A percentile compares a stretch with the other conserved stretches of the same genome.
Conservation (phyloP, 2,113 vertebrate species). For the Ondatra zibethicus region DNA sequence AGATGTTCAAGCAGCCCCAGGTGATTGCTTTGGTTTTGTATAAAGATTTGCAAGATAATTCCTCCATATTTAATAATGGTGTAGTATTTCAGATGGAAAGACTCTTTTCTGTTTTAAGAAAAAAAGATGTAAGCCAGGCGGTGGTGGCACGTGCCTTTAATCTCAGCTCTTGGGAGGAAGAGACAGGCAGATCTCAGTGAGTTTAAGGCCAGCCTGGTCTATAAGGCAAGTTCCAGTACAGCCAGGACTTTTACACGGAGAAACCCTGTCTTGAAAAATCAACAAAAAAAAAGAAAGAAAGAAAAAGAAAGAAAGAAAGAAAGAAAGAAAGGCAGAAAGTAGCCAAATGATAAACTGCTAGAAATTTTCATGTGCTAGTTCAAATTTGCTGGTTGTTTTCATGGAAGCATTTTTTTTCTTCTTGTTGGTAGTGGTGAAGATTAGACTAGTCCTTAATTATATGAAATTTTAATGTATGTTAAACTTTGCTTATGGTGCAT, state of each 20-base stretch:
- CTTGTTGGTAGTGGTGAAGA: slow-evolving; percentile 14
- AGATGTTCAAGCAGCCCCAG: neutral
- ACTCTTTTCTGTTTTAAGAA: slow-evolving; percentile 10
- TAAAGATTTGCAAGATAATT: slow-evolving; percentile 40
- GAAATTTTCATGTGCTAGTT: slow-evolving; percentile 43
- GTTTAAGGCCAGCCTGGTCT: too few species aligned
- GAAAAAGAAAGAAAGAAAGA: rapidly evolving
- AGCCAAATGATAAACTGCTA: slow-evolving; percentile 43
- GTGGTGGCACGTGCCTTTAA: too few species aligned
- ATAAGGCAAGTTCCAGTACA: too few species aligned
- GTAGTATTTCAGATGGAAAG: slow-evolving; percentile 49
- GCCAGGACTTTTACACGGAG: too few species aligned
- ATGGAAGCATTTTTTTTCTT: neutral
- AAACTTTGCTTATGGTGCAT: slow-evolving; percentile 58
- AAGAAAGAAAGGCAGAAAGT: slow-evolving; percentile 3
- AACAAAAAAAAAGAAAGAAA: too few species aligned
- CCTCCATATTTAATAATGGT: neutral
- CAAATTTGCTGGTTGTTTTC: slow-evolving; percentile 15
- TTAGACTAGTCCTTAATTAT: slow-evolving; percentile 48
- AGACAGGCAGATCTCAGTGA: too few species aligned
- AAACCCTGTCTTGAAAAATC: too few species aligned
- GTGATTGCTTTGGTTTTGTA: slow-evolving; percentile 44
- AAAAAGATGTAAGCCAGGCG: too few species aligned
- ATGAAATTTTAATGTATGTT: slow-evolving; percentile 53
- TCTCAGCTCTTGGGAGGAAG: too few species aligned